Base-by-base conservation (phyloP, 2,888 invertebrate genomes). In the Sialis fuliginosa region DNA sequence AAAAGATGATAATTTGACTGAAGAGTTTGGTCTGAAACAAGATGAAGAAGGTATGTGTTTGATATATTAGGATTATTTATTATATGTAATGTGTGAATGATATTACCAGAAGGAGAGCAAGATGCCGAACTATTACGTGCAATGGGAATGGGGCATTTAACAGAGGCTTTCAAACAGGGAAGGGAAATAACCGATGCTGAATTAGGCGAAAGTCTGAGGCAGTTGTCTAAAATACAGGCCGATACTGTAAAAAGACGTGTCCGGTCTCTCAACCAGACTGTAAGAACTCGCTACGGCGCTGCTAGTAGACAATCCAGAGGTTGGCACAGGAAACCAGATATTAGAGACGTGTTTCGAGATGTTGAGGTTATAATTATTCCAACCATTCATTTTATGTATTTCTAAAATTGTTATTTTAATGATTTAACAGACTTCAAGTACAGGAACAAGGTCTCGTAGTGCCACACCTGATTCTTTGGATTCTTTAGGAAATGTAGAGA, bases 391-490 rank as follows among this genome's bases (percentile, higher is more conserved):
- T 8, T 7, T 22, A 6, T 30, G 12, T 33, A 32, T 1, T 30
- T 9, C 44, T 51, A 13, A 44, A 48, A 33, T 48, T 37, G 37
- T 22, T 61, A 58, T 57, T 68, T 69, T 9, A 22, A 22, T 22
- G 22, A 22, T 22, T 22, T 22, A 22, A 22, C 64, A 79, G 78
- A 76, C 80, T 62, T 84, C 84, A 52, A 79, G 79, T 57, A 86
- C 86, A 60, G 86, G 84, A 55, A 85, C 85, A 54, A 68, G 86
- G 63, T 86, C 88, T 52, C 78, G 89, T 52, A 88, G 87, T 62
- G 89, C 87, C 53, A 89, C 89, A 48, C 89, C 89, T 32, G 89
- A 89, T 69, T 89, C 88, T 33, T 66, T 89, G 60, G 88, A 88
- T 67, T 87, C 87, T 44, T 69, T 77, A 57, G 56, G 55, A 31